Conservation (phyloP, 2,113 vertebrate species). For the Ornithorhynchus anatinus region DNA sequence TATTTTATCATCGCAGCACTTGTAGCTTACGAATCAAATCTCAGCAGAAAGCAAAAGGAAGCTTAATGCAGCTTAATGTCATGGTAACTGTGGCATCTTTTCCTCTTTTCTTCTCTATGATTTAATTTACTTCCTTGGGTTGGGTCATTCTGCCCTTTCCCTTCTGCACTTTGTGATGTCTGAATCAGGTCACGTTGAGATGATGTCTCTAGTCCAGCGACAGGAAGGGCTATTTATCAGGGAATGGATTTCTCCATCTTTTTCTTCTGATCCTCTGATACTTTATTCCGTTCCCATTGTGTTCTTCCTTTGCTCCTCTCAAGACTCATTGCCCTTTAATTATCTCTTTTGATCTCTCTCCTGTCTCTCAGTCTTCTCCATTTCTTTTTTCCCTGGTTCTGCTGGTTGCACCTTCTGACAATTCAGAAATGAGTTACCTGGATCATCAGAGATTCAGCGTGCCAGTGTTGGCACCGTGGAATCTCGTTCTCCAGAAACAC, state of each 20-base stretch:
- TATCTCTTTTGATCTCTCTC: background rate
- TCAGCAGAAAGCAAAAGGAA: background rate
- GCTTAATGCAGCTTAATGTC: slow-evolving; percentile 1
- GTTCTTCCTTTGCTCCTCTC: background rate
- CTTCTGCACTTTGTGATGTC: slow-evolving; percentile 18
- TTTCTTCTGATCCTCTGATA: background rate
- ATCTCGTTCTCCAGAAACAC: too few relatives aligned
- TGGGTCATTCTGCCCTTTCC: slow-evolving; percentile 8
- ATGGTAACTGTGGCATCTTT: slow-evolving; percentile 28
- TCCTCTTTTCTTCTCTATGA: background rate
- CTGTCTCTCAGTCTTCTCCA: background rate
- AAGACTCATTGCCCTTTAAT: background rate
- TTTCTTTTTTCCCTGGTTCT: background rate
- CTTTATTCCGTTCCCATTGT: background rate
- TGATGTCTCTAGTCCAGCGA: background rate
- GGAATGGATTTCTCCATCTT: background rate
- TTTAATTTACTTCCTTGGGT: slow-evolving; percentile 13
- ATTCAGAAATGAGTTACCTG: too few relatives aligned
- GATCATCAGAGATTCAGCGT: too few relatives aligned
- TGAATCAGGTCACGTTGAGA: slow-evolving; percentile 28
- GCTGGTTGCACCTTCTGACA: background rate
- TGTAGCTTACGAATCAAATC: slow-evolving; percentile 10
- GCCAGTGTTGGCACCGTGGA: too few relatives aligned
- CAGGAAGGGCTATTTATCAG: slow-evolving; percentile 9
- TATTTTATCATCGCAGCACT: too few relatives aligned